Evolutionary conservation across 2,797 vertebrate species (phyloP).

Genomic region (Sternarchorhynchus goeldii): DNA sequence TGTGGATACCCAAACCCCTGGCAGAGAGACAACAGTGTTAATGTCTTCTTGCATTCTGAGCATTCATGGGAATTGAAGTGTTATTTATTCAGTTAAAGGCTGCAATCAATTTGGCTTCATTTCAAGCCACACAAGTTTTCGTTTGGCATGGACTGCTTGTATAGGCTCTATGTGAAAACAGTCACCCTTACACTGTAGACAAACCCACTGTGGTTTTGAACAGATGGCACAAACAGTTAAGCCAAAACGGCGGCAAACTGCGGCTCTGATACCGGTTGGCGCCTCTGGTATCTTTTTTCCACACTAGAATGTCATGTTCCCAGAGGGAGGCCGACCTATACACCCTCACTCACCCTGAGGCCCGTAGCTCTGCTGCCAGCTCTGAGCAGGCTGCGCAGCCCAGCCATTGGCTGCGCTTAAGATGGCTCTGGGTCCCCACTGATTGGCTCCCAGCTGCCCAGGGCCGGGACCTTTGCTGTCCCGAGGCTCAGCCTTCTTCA

Average conservation of each 20-base stretch:
- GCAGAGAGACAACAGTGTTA: constrained; percentile 49
- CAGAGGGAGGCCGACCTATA: constrained; percentile 58
- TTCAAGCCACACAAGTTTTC: constrained; percentile 26
- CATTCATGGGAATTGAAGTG: constrained; percentile 9
- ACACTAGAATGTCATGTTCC: constrained; percentile 55
- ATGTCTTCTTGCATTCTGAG: neutral
- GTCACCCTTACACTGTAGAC: constrained; percentile 8
- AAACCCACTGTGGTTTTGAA: constrained; percentile 33
- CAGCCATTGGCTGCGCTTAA: constrained; percentile 97
- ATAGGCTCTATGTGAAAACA: constrained; percentile 27
- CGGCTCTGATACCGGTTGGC: constrained; percentile 49
- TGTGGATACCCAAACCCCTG: constrained; percentile 98
- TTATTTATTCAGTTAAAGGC: constrained; percentile 29
- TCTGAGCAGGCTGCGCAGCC: constrained; percentile 92
- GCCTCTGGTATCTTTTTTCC: constrained; percentile 47
- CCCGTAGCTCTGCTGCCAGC: constrained; percentile 95
- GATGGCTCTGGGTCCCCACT: constrained; percentile 94
- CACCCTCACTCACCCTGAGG: constrained; percentile 89
- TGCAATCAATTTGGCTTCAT: constrained; percentile 27
- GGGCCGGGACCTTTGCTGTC: constrained; percentile 92
- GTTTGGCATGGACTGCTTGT: constrained; percentile 10
- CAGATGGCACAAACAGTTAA: constrained; percentile 48
- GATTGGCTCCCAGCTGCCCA: constrained; percentile 88
- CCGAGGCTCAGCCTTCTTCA: constrained; percentile 97
- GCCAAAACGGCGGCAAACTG: constrained; percentile 45